Evolutionary conservation across 2,888 invertebrate genomes (phyloP), one percentile per base, ranked within the genome.

Genomic region (Parelbella ahira): DNA sequence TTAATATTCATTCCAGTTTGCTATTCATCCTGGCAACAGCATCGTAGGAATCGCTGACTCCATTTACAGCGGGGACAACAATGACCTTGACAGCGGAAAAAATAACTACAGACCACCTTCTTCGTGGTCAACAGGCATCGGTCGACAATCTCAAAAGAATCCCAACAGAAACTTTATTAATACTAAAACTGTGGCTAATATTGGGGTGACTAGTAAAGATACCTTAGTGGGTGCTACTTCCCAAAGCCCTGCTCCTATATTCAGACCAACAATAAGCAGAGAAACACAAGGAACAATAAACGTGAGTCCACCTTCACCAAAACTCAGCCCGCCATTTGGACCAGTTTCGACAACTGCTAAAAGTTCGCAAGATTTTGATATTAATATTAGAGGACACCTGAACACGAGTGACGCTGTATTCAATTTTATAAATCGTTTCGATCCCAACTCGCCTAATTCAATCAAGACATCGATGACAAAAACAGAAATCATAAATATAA

Each of bases 111-210:
- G 87, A 12, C 80, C 89, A 0, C 90, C 90, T 0, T 78, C 83
- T 3, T 86, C 86, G 41, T 90, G 90, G 90, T 89, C 90, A 0
- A 89, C 88, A 0, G 79, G 87, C 36, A 63, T 53, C n/a, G 52
- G 56, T 9, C 32, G 52, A 24, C 33, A 50, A 28, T 8, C 37
- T 34, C 13, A 33, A 8, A 25, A 20, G 19, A 28, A 27, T 20
- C 27, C 44, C 4, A 34, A 27, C 21, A 38, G 34, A 11, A 51
- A 20, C 8, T 33, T 37, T 8, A 53, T 62, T 18, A 46, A 53
- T 5, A 21, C 21, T 5, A 21, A 41, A 24, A n/a, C n/a, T n/a
- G n/a, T n/a, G n/a, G n/a, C 21, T 46, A 33, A 47, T 12, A 25
- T n/a, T 6, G 23, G 24, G 8, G 23, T n/a, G 4, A 36, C 13